Evolutionary conservation across 2,888 invertebrate genomes (phyloP).

Genomic region (Drosophila nr. perissopoda): DNA sequence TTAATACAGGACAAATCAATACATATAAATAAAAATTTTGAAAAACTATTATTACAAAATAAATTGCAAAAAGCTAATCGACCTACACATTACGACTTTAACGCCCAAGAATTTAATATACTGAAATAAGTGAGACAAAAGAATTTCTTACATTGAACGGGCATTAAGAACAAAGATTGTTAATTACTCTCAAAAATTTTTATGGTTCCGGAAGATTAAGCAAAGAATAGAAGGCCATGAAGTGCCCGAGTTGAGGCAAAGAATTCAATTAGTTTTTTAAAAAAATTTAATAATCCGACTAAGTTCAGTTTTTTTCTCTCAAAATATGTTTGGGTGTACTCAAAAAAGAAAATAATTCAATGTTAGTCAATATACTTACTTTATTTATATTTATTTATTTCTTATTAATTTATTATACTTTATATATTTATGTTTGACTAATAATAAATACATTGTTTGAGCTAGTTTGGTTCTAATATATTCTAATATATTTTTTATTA

Average conservation of each 20-base stretch:
- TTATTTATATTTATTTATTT: no score
- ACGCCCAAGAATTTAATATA: background rate
- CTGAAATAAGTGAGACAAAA: background rate
- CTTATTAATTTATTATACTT: background rate
- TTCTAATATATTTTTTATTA: background rate
- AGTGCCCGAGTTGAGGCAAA: constrained; percentile 11
- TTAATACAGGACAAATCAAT: background rate
- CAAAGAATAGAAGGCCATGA: background rate
- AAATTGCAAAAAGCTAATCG: background rate
- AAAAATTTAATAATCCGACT: no score
- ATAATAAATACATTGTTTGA: background rate
- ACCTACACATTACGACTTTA: background rate
- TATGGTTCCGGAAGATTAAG: background rate
- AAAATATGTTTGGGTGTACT: no score
- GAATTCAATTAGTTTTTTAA: background rate
- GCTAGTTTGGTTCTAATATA: no score
- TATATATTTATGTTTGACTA: background rate
- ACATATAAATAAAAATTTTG: background rate
- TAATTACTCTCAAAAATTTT: background rate
- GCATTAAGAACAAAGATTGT: background rate
- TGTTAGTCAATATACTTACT: no score
- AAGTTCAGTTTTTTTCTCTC: no score
- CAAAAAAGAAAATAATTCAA: no score
- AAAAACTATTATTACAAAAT: background rate
- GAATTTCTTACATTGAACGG: rapidly evolving